Evolutionary conservation across 1,140 invertebrate genomes (phyloP).

Genomic region (Plutomurus gul): DNA sequence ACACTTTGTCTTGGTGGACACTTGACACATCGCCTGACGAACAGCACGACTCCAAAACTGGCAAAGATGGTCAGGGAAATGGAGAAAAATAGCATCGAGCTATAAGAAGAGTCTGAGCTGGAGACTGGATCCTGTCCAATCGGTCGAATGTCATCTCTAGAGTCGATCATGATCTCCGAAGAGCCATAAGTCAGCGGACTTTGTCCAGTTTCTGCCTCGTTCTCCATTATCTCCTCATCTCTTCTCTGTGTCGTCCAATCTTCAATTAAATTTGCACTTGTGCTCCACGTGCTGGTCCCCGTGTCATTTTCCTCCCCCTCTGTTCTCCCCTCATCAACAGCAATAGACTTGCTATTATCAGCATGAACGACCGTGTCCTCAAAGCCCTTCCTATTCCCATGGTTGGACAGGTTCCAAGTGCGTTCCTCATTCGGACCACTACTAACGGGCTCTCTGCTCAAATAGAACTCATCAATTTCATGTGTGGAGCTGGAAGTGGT

Average conservation of each 20-base stretch:
- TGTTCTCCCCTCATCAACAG: background rate
- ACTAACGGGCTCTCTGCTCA: background rate
- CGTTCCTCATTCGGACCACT: background rate
- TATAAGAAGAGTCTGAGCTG: slow-evolving; percentile 33
- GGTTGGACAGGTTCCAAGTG: background rate
- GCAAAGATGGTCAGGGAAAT: slow-evolving; percentile 55
- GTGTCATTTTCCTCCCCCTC: background rate
- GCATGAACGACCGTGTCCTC: background rate
- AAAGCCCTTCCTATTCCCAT: background rate
- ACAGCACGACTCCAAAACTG: slow-evolving; percentile 54
- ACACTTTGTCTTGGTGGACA: slow-evolving; percentile 54
- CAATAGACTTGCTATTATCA: background rate
- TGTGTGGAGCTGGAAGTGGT: background rate
- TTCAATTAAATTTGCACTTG: background rate
- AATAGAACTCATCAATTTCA: background rate
- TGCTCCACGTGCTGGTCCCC: no score
- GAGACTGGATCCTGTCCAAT: slow-evolving; percentile 29
- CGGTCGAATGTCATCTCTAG: slow-evolving; percentile 37
- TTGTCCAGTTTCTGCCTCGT: background rate
- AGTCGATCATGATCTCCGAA: slow-evolving; percentile 48
- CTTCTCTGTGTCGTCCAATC: background rate
- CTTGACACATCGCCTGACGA: slow-evolving; percentile 55
- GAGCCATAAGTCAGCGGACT: slow-evolving; percentile 37
- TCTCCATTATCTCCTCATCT: background rate
- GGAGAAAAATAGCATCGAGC: slow-evolving; percentile 55